Evolutionary conservation across 1,140 invertebrate species (phyloP).

Genomic region (Asbolus verrucosus): DNA sequence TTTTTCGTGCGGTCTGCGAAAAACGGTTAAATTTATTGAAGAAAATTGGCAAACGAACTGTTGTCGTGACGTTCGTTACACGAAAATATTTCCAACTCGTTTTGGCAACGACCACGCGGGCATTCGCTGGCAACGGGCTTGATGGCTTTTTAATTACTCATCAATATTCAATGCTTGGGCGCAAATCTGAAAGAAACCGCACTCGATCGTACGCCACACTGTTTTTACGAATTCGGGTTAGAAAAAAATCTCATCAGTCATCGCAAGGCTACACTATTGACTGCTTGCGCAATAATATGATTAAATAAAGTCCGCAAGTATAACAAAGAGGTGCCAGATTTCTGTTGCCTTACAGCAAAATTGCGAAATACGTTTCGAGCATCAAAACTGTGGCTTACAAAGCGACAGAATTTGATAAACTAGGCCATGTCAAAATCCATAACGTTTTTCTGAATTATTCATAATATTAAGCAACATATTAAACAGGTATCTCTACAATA

Average conservation of each 20-base stretch:
- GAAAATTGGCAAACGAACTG: neutral
- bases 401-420: too few relatives aligned
- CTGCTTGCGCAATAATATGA: too few relatives aligned
- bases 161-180: constrained; percentile 8
- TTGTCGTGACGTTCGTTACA: neutral
- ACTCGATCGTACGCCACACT: too few relatives aligned
- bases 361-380: too few relatives aligned
- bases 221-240: too few relatives aligned
- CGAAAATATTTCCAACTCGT: neutral
- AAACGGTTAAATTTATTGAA: neutral
- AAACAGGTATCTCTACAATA: too few relatives aligned
- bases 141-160: constrained; percentile 41
- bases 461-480: too few relatives aligned
- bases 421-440: too few relatives aligned
- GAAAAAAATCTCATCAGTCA: too few relatives aligned
- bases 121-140: constrained; percentile 22
- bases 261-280: too few relatives aligned
- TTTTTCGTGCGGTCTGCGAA: neutral
- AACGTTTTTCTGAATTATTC: too few relatives aligned
- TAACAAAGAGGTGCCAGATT: neutral
- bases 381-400: too few relatives aligned
- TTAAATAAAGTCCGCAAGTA: neutral
- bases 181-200: neutral
- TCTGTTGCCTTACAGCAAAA: neutral
- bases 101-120: neutral